Evolutionary conservation across 1,140 invertebrate genomes (phyloP), one percentile per base, ranked within the genome.

Genomic region (Asbolus verrucosus): DNA sequence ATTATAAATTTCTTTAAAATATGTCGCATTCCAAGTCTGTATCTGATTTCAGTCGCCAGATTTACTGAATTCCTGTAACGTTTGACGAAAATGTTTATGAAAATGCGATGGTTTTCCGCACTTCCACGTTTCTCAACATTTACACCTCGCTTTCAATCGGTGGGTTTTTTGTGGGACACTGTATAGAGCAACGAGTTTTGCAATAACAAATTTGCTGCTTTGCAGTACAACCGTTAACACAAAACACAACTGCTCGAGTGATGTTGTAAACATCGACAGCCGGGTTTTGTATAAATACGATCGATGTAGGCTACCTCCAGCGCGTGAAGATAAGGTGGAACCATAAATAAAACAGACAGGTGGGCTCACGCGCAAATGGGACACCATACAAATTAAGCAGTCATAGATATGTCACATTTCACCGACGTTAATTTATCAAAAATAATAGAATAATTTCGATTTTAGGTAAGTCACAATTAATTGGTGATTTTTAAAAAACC

Each of bases 1-100:
- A 80, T 79, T 38, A 81, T 81, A 39, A 79, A 79, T 66, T 78
- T 79, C 46, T 78, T 79, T 65, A 81, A 72, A 39, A 78, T 75
- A 43, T 76, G 76, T 71, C 77, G 78, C 80, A 81, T 81, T 73
- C 79, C 80, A 80, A 81, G 76, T 43, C 79, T 74, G 50, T 79
- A 80, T 73, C 77, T 74, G 41, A 79, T 78, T 79, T 80, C 80
- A 74, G 77, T 81, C 72, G 80, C 79, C 79, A 80, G 79, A 75
- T 76, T 79, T 77, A 59, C 72, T 69, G 61, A 6, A 41, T 59
- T 65, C 39, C 18, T 27, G 18, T 11, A 62, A 16, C 59, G n/a
- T n/a, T 33, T 15, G 8, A n/a, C 19, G n/a, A 6, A 13, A 15
- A 54, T n/a, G n/a, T 36, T 27, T 27, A 11, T 11, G 2, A 4